Conservation (phyloP, 2,888 invertebrate genomes). For the Unio delphinus region DNA sequence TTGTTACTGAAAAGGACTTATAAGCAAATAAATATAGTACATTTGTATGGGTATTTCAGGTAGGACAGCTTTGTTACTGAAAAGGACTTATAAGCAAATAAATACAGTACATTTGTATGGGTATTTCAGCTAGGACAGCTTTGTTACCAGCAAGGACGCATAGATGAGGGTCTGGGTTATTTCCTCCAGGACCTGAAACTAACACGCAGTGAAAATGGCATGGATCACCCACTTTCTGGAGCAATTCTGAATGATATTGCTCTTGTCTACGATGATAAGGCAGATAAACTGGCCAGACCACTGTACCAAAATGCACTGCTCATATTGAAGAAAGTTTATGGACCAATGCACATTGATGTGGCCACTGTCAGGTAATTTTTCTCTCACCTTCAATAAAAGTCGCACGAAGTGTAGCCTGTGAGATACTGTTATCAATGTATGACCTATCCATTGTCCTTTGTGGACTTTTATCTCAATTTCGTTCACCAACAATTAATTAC, state of each 20-base stretch:
- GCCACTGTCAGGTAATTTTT: constrained; percentile 47
- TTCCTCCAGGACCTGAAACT: constrained; percentile 54
- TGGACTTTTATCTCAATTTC: no score
- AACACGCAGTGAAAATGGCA: constrained; percentile 54
- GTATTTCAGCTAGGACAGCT: constrained; percentile 51
- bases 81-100: constrained; percentile 7
- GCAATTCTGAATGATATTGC: constrained; percentile 52
- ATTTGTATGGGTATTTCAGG: constrained; percentile 15
- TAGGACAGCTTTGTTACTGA: constrained; percentile 41
- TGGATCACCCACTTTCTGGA: constrained; percentile 49
- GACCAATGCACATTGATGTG: constrained; percentile 48
- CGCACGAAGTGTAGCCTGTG: no score
- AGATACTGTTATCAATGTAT: no score
- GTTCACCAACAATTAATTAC: no score
- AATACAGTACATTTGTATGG: neutral
- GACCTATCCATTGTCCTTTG: no score
- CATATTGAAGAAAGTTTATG: constrained; percentile 48
- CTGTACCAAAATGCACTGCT: constrained; percentile 52
- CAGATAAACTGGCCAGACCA: constrained; percentile 38
- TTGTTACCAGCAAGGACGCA: constrained; percentile 49
- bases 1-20: constrained; percentile 23
- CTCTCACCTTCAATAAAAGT: neutral
- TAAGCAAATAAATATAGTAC: neutral
- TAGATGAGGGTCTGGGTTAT: constrained; percentile 54
- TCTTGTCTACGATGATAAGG: constrained; percentile 55